These are phyloP conservation scores for Carassius auratus DNA, from an alignment of 2,113 vertebrate genomes.

Conservation along the genomic window DNA sequence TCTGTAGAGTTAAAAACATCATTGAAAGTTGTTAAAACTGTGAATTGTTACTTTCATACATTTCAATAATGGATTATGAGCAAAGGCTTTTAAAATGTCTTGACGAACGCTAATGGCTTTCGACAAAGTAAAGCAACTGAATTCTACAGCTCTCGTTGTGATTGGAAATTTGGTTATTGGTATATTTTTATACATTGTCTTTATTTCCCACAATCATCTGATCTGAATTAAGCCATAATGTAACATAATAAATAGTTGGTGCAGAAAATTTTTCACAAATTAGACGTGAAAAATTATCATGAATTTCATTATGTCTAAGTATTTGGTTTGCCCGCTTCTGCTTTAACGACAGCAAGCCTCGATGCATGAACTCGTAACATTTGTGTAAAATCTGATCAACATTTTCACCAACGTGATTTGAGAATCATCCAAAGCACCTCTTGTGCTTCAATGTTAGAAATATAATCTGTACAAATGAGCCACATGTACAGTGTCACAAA, in stretches of 20 bases:
- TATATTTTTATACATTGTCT: background rate
- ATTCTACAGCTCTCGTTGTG: background rate
- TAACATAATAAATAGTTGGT: too few species aligned
- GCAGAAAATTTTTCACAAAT: background rate
- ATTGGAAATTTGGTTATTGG: slow-evolving; percentile 9
- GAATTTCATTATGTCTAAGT: background rate
- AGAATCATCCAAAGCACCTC: background rate
- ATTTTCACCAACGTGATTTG: background rate
- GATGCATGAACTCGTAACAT: background rate
- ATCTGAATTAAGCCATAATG: too few species aligned
- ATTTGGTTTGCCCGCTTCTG: background rate
- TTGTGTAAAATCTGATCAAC: background rate
- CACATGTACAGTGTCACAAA: background rate
- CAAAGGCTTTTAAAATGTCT: background rate
- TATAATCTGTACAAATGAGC: background rate
- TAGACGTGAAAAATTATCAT: background rate
- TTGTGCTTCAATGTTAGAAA: background rate
- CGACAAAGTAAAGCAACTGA: background rate
- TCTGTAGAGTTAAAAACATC: background rate
- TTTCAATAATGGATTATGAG: background rate
- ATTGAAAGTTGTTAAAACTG: background rate
- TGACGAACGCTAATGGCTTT: background rate
- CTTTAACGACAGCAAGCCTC: background rate
- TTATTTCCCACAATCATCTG: background rate
- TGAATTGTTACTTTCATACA: too few species aligned